Evolutionary conservation across 2,113 vertebrate genomes (phyloP).

Genomic region (Theristicus caerulescens): DNA sequence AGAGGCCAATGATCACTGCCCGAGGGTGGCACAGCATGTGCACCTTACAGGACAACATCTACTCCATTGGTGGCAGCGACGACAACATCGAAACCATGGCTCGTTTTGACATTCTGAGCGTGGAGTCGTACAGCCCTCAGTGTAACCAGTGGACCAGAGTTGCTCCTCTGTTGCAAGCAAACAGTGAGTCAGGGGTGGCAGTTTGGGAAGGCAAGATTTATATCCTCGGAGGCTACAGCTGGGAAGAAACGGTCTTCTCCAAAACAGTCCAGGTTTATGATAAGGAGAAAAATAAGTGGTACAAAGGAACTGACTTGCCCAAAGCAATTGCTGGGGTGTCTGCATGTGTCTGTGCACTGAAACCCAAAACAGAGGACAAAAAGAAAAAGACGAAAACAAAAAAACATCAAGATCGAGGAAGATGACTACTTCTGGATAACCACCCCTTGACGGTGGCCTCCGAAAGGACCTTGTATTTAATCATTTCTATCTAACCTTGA

Average conservation of each 20-base stretch:
- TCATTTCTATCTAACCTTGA: conserved; percentile 11
- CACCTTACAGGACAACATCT: conserved; percentile 85
- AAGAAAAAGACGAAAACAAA: conserved; percentile 74
- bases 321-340: conserved; percentile 90
- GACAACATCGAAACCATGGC: conserved; percentile 89
- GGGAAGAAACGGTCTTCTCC: conserved; percentile 91
- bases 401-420: conserved; percentile 66
- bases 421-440: conserved; percentile 24
- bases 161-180: conserved; percentile 84
- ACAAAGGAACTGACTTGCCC: conserved; percentile 84
- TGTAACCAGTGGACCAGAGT: conserved; percentile 89
- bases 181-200: conserved; percentile 90
- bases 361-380: conserved; percentile 74
- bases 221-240: conserved; percentile 94
- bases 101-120: conserved; percentile 89
- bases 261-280: conserved; percentile 88
- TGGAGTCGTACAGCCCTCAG: conserved; percentile 88
- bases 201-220: conserved; percentile 88
- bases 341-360: conserved; percentile 86
- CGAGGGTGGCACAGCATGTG: conserved; percentile 98
- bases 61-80: conserved; percentile 90
- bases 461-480: not conserved
- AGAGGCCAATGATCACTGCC: conserved; percentile 85
- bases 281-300: conserved; percentile 82
- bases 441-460: not conserved